These are phyloP conservation scores for Diuraphis noxia DNA, from an alignment of 1,140 invertebrate genomes.

Conservation along the genomic window DNA sequence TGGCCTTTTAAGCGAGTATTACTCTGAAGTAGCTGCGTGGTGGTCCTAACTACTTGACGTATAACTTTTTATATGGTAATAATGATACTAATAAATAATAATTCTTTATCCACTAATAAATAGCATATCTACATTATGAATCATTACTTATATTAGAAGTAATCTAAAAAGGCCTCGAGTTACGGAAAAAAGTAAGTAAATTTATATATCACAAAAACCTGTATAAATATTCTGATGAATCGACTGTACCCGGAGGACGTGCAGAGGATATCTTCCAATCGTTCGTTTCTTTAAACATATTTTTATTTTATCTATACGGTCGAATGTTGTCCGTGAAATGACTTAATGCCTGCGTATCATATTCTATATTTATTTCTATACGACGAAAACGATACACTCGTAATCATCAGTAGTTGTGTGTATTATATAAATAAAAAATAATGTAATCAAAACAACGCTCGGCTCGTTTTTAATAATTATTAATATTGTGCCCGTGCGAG, in stretches of 20 bases:
- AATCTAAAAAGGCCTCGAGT: conserved; percentile 13
- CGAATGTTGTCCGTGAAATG: background rate
- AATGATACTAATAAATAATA: background rate
- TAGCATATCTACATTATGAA: background rate
- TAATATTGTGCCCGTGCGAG: background rate
- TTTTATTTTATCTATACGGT: background rate
- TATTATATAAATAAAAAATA: background rate
- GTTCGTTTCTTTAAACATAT: background rate
- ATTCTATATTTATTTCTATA: background rate
- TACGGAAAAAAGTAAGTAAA: background rate
- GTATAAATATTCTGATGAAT: conserved; percentile 5
- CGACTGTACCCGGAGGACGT: conserved; percentile 12
- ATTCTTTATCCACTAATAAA: background rate
- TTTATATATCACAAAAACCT: background rate
- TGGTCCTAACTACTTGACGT: background rate
- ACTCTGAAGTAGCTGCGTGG: background rate
- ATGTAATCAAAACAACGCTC: background rate
- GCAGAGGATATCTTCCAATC: background rate
- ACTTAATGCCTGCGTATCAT: background rate
- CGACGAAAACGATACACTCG: background rate
- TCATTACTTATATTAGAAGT: background rate
- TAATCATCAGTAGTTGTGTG: background rate
- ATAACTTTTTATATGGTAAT: background rate
- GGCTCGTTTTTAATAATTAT: background rate
- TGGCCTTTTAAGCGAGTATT: background rate